Conservation (phyloP, 2,888 invertebrate genomes). For the Agapostemon virescens region DNA sequence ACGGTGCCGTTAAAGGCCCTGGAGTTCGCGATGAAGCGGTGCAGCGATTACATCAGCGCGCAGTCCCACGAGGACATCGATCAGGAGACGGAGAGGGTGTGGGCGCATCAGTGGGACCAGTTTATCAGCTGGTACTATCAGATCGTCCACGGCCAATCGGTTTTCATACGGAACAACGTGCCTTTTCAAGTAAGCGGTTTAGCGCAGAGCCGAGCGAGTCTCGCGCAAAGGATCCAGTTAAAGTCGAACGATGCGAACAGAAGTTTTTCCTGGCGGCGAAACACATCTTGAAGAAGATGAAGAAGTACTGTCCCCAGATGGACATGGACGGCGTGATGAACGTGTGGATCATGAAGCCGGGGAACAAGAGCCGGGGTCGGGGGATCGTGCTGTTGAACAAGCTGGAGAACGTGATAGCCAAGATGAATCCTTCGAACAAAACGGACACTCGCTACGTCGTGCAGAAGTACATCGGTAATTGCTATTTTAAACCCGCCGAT, state of each 20-base stretch:
- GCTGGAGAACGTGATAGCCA: slow-evolving; percentile 90
- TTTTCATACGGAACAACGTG: slow-evolving; percentile 72
- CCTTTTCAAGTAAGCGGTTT: slow-evolving; percentile 73
- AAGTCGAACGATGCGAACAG: slow-evolving; percentile 57
- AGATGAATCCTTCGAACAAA: slow-evolving; percentile 81
- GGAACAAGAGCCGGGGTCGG: slow-evolving; percentile 94
- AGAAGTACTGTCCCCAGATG: slow-evolving; percentile 90
- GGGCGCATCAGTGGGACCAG: slow-evolving; percentile 95
- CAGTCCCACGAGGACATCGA: slow-evolving; percentile 89
- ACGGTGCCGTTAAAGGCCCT: slow-evolving; percentile 88
- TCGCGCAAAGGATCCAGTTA: slow-evolving; percentile 13
- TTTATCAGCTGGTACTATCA: slow-evolving; percentile 87
- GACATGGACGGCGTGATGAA: slow-evolving; percentile 92
- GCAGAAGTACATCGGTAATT: slow-evolving; percentile 95
- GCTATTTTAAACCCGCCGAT: neutral
- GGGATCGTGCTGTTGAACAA: slow-evolving; percentile 94
- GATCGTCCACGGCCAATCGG: slow-evolving; percentile 80
- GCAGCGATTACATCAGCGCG: slow-evolving; percentile 88
- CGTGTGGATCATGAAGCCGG: slow-evolving; percentile 97
- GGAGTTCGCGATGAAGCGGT: slow-evolving; percentile 90
- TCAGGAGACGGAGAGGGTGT: slow-evolving; percentile 87
- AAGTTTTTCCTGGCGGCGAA: slow-evolving; percentile 76
- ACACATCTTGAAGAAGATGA: slow-evolving; percentile 85
- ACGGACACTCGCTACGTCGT: slow-evolving; percentile 91
- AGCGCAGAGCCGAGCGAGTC: neutral